Conservation (phyloP, 1,140 invertebrate genomes). For the Calephelis nemesis region DNA sequence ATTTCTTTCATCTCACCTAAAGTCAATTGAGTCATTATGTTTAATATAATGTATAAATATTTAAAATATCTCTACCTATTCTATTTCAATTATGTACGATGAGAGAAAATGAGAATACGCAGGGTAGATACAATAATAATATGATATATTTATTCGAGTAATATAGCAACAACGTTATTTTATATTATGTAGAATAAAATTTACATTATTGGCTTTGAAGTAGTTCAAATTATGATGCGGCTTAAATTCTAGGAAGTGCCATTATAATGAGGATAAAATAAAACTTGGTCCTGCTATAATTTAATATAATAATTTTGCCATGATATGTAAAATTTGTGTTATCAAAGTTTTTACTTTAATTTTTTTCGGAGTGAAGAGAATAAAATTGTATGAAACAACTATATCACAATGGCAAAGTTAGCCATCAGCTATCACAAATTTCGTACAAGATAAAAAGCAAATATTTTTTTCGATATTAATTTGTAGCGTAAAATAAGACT, state of each 20-base stretch:
- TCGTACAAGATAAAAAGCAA: too few relatives aligned
- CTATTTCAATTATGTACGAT: constrained; percentile 37
- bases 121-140: constrained; percentile 66
- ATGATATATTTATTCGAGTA: constrained; percentile 11
- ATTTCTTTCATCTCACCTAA: constrained; percentile 53
- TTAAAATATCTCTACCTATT: constrained; percentile 38
- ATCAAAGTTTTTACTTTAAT: too few relatives aligned
- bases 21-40: constrained; percentile 65
- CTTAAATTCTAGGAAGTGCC: neutral
- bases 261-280: too few relatives aligned
- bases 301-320: too few relatives aligned
- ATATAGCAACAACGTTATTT: neutral
- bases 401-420: too few relatives aligned
- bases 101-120: constrained; percentile 54
- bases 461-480: too few relatives aligned
- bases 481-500: too few relatives aligned
- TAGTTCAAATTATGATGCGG: neutral
- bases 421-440: too few relatives aligned
- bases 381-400: too few relatives aligned
- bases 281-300: too few relatives aligned
- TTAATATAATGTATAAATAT: constrained; percentile 39
- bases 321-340: too few relatives aligned
- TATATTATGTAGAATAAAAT: neutral
- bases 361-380: too few relatives aligned
- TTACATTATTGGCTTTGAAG: neutral